phyloP scores from a whole-genome alignment of 2,113 vertebrate genomes.

The Romanogobio albipinnatus region DNA sequence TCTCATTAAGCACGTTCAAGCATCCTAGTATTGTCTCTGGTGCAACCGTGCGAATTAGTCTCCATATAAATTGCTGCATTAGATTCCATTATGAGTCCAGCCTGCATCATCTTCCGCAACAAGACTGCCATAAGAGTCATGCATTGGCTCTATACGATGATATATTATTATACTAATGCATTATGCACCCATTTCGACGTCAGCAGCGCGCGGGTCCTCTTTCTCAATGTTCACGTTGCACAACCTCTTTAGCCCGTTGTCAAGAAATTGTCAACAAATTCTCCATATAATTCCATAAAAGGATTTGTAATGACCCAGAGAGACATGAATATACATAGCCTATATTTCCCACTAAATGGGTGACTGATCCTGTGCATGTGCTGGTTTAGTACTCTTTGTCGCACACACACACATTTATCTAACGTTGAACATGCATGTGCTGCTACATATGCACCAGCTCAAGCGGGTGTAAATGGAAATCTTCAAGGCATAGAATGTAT shows the following conservation, averaged over 20 bases:
- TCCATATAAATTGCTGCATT: slow-evolving; percentile 22
- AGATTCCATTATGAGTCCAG: slow-evolving; percentile 27
- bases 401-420: not conserved
- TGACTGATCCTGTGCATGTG: not conserved
- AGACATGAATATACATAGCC: not conserved
- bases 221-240: not conserved
- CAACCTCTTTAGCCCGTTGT: not conserved
- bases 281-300: not conserved
- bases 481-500: not conserved
- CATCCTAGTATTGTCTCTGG: slow-evolving; percentile 1
- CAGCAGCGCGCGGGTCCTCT: slow-evolving; percentile 25
- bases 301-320: not conserved
- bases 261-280: not conserved
- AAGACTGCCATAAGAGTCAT: slow-evolving; percentile 17
- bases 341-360: not conserved
- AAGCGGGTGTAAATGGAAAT: not conserved
- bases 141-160: slow-evolving; percentile 3
- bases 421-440: not conserved
- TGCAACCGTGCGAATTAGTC: slow-evolving; percentile 23
- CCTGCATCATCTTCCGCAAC: slow-evolving; percentile 21
- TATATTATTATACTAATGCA: slow-evolving; percentile 45
- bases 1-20: not conserved
- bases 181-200: slow-evolving; percentile 1
- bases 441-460: not conserved
- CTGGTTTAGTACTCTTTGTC: not conserved